These are phyloP conservation scores for Lampropteryx suffumata DNA, from an alignment of 2,888 invertebrate genomes.

Conservation along the genomic window DNA sequence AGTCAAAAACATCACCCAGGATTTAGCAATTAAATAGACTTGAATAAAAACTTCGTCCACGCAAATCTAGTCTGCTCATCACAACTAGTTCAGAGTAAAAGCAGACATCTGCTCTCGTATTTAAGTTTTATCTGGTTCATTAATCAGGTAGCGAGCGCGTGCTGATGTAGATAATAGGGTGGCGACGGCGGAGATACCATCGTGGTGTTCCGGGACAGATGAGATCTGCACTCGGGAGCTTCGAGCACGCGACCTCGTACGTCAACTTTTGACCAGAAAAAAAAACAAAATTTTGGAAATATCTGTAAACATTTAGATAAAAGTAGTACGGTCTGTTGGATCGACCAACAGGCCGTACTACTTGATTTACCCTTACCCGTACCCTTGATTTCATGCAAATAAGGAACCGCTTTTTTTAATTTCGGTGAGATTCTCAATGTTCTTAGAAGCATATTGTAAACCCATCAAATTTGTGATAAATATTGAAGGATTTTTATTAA, in stretches of 20 bases:
- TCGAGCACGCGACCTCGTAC: conserved; percentile 26
- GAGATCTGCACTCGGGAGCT: conserved; percentile 51
- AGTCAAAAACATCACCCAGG: neutral
- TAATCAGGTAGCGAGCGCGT: conserved; percentile 76
- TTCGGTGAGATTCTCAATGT: too few relatives aligned
- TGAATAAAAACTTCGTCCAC: neutral
- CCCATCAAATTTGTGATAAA: too few relatives aligned
- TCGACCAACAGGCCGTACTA: too few relatives aligned
- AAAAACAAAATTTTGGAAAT: too few relatives aligned
- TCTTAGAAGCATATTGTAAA: too few relatives aligned
- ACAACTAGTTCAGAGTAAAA: conserved; percentile 38
- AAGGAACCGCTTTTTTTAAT: too few relatives aligned
- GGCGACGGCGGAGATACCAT: conserved; percentile 71
- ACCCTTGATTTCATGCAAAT: too few relatives aligned
- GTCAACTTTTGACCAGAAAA: conserved; percentile 5
- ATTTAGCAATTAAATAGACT: neutral
- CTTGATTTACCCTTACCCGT: too few relatives aligned
- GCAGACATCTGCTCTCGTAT: conserved; percentile 75
- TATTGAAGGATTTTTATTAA: too few relatives aligned
- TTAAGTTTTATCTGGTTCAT: conserved; percentile 79
- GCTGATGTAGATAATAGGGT: conserved; percentile 81
- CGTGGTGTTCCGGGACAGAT: conserved; percentile 70
- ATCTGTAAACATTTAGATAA: too few relatives aligned
- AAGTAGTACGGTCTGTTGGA: too few relatives aligned
- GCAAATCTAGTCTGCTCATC: conserved; percentile 14